These are phyloP conservation scores for Cranoglanis bouderius DNA, from an alignment of 2,113 vertebrate species.

Conservation along the genomic window DNA sequence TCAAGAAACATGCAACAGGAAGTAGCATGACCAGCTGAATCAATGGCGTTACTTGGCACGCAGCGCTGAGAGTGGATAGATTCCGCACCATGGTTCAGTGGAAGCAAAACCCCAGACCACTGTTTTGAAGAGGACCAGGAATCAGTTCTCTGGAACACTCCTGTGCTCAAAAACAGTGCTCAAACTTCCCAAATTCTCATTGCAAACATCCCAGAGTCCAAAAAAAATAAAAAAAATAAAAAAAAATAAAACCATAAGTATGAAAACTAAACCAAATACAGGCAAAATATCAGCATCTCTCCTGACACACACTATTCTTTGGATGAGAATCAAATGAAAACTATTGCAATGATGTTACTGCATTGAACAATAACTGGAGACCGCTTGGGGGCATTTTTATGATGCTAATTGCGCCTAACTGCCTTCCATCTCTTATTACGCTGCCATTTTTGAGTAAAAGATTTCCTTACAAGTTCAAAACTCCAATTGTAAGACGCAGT, in stretches of 20 bases:
- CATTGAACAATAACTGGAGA: neutral
- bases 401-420: neutral
- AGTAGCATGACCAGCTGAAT: slow-evolving; percentile 4
- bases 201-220: neutral
- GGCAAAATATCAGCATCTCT: neutral
- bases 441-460: neutral
- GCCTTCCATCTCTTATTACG: neutral
- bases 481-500: neutral
- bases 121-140: neutral
- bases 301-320: neutral
- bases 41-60: neutral
- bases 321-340: neutral
- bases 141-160: neutral
- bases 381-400: neutral
- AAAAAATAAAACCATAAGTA: neutral
- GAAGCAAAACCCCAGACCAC: neutral
- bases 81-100: neutral
- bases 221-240: neutral
- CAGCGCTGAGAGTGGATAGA: neutral
- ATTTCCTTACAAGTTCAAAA: neutral
- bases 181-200: neutral
- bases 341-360: neutral
- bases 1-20: neutral
- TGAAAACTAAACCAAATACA: neutral
- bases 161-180: neutral